Evolutionary conservation across 2,797 vertebrate species (phyloP).

Genomic region (Lagodon rhomboides): DNA sequence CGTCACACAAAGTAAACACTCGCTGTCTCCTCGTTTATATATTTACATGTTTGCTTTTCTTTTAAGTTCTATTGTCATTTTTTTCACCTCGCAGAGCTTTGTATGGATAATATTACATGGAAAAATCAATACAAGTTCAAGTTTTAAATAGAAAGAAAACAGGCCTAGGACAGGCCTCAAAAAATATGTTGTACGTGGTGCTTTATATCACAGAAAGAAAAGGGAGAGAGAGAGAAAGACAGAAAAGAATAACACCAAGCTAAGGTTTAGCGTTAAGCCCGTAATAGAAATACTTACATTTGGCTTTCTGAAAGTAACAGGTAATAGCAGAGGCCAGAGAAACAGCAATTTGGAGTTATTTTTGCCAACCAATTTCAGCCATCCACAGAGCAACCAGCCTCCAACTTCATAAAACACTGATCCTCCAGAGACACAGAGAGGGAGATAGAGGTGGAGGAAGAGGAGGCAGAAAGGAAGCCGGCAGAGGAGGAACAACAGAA

Average conservation of each 20-base stretch:
- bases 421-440: constrained; percentile 55
- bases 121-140: too few species aligned
- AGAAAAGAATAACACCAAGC: not conserved
- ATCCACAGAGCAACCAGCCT: constrained; percentile 67
- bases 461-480: constrained; percentile 30
- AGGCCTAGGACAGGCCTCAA: not conserved
- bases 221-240: not conserved
- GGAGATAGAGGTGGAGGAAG: constrained; percentile 29
- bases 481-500: constrained; percentile 44
- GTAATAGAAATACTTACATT: constrained; percentile 20
- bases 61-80: too few species aligned
- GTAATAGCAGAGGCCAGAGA: constrained; percentile 38
- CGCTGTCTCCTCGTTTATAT: too few species aligned
- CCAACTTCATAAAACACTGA: constrained; percentile 70
- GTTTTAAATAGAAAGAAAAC: too few species aligned
- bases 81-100: too few species aligned
- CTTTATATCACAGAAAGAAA: not conserved
- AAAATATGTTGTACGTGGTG: not conserved
- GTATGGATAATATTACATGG: too few species aligned
- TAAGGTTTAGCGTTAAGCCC: not conserved
- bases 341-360: constrained; percentile 68
- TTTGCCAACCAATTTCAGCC: constrained; percentile 63
- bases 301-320: constrained; percentile 9
- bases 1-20: too few species aligned
- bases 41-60: too few species aligned